phyloP scores from a whole-genome alignment of 2,113 vertebrate genomes.

The Hippotragus niger region DNA sequence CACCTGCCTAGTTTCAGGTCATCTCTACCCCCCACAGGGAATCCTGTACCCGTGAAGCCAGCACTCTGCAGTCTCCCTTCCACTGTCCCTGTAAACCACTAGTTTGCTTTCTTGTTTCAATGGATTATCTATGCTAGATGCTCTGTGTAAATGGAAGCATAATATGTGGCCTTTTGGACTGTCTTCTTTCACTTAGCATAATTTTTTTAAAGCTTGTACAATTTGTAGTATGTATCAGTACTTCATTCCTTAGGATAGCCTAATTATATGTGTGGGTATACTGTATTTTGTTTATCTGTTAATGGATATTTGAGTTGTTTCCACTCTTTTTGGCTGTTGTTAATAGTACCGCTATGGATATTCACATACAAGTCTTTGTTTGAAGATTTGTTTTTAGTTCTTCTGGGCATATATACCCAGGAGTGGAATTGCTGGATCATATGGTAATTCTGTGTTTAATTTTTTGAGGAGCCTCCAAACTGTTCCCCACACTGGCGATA shows the following conservation, averaged over 20 bases:
- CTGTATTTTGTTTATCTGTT: neutral
- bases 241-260: neutral
- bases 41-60: fast-evolving
- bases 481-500: neutral
- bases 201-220: neutral
- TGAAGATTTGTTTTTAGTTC: neutral
- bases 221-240: neutral
- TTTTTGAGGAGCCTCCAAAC: neutral
- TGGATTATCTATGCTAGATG: neutral
- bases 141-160: neutral
- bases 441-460: neutral
- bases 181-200: neutral
- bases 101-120: neutral
- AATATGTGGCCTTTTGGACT: neutral
- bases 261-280: neutral
- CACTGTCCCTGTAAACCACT: neutral
- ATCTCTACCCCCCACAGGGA: neutral
- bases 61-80: too few relatives aligned
- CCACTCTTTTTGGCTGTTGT: neutral
- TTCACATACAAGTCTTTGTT: neutral
- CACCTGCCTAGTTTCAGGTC: neutral
- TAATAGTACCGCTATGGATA: neutral
- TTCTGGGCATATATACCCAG: neutral
- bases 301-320: neutral
- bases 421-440: neutral